phyloP scores from a whole-genome alignment of 2,888 invertebrate species.

The Coelopa pilipes region DNA sequence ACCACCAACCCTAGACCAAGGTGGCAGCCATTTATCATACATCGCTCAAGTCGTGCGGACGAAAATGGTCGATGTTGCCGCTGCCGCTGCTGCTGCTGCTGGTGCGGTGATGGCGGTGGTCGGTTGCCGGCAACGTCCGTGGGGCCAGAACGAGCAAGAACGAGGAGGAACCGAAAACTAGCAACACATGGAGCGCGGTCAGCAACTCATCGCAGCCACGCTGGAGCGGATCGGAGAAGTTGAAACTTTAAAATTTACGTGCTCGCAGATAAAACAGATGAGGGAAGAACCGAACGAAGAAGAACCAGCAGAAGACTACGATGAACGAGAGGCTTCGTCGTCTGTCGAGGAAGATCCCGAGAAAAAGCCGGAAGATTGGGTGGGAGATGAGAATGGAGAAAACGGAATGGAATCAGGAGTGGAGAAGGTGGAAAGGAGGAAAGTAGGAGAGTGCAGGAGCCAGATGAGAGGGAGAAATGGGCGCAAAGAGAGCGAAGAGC shows the following conservation, averaged over 20 bases:
- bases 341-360: too few species aligned
- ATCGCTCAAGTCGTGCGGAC: slow-evolving; percentile 20
- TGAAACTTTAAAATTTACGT: slow-evolving; percentile 9
- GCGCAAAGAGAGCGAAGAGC: too few species aligned
- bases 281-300: neutral
- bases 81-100: neutral
- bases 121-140: too few species aligned
- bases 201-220: neutral
- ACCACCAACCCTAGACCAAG: neutral
- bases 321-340: neutral
- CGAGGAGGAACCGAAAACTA: too few species aligned
- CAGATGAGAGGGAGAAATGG: too few species aligned
- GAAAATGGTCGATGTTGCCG: neutral
- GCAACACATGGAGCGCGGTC: neutral
- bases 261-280: neutral
- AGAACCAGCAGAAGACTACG: neutral
- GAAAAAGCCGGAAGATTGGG: too few species aligned
- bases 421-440: too few species aligned
- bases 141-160: too few species aligned
- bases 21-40: slow-evolving; percentile 20
- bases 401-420: too few species aligned
- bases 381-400: too few species aligned
- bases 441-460: too few species aligned
- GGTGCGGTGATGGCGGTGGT: too few species aligned
- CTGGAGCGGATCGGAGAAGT: neutral